These are phyloP conservation scores for Synanthedon tipuliformis DNA, from an alignment of 2,888 invertebrate species.

Conservation along the genomic window DNA sequence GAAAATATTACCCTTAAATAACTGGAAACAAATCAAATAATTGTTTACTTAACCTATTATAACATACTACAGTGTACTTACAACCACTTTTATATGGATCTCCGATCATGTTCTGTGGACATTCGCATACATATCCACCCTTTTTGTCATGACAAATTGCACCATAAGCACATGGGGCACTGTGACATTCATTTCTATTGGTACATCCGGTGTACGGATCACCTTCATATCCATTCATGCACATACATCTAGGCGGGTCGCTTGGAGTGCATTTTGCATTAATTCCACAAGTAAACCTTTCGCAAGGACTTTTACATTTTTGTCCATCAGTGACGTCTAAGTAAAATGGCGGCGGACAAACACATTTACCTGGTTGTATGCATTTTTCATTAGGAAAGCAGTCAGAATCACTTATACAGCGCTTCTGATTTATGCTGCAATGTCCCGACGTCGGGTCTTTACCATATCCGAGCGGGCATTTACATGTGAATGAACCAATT, in stretches of 20 bases:
- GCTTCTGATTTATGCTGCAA: constrained; percentile 84
- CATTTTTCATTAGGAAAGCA: constrained; percentile 90
- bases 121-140: constrained; percentile 87
- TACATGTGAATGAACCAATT: constrained; percentile 81
- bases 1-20: constrained; percentile 1
- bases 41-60: not conserved
- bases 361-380: constrained; percentile 90
- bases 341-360: constrained; percentile 92
- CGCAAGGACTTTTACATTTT: constrained; percentile 92
- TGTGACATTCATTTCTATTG: constrained; percentile 88
- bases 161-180: constrained; percentile 87
- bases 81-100: constrained; percentile 89
- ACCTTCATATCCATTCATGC: constrained; percentile 87
- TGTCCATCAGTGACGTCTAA: constrained; percentile 84
- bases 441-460: constrained; percentile 86
- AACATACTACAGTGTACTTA: constrained; percentile 35
- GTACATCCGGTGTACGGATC: constrained; percentile 86
- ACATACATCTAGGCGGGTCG: constrained; percentile 90
- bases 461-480: constrained; percentile 83
- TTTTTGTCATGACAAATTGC: constrained; percentile 89
- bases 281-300: constrained; percentile 89
- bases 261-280: constrained; percentile 91
- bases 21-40: not conserved
- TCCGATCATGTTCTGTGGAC: constrained; percentile 84
- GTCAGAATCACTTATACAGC: constrained; percentile 85